Conservation (phyloP, 2,797 vertebrate species). For the Petrocephalus schoutedeni region DNA sequence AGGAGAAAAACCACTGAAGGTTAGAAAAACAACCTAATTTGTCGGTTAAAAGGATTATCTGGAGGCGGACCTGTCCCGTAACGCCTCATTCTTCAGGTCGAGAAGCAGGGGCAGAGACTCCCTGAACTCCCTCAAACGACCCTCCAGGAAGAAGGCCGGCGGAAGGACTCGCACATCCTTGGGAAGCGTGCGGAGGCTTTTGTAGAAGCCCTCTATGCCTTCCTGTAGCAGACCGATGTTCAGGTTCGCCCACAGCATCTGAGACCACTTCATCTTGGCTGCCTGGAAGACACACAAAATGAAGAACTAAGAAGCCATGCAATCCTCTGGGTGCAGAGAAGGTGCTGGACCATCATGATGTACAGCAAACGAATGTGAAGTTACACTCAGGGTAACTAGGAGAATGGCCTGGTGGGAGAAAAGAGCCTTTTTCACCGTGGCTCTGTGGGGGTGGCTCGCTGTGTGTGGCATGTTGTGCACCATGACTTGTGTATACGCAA, state of each 20-base stretch:
- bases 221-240: slow-evolving; percentile 83
- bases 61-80: slow-evolving; percentile 77
- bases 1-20: background rate
- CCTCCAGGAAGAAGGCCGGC: slow-evolving; percentile 71
- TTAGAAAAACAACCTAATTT: background rate
- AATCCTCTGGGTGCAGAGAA: background rate
- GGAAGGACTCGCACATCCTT: slow-evolving; percentile 68
- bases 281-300: slow-evolving; percentile 52
- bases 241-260: slow-evolving; percentile 86
- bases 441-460: background rate
- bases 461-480: background rate
- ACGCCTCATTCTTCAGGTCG: slow-evolving; percentile 86
- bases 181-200: slow-evolving; percentile 70
- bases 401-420: background rate
- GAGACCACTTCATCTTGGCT: slow-evolving; percentile 85
- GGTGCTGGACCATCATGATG: background rate
- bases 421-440: background rate
- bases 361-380: background rate
- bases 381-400: background rate
- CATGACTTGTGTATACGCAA: background rate
- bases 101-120: slow-evolving; percentile 85
- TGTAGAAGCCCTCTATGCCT: slow-evolving; percentile 77
- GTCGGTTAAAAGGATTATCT: background rate
- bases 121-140: slow-evolving; percentile 83
- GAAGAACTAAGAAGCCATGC: background rate